Evolutionary conservation across 2,888 invertebrate species (phyloP), one percentile per base, ranked within the genome.

Genomic region (Cistogaster globosa): DNA sequence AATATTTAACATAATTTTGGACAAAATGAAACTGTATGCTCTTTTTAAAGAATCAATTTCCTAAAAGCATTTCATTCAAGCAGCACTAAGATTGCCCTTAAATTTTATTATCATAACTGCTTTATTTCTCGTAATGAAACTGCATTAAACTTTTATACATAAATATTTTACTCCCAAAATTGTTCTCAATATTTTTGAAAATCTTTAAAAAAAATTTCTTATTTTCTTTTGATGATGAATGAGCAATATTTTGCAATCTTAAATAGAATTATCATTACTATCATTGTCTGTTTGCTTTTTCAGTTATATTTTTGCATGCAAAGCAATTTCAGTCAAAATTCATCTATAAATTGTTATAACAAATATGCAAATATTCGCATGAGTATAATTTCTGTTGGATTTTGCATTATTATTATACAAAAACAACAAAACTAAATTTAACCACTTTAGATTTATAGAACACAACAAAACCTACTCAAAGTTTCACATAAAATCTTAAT

Each of bases 361-460:
- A 60, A 53, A 16, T 9, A 57, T 57, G 16, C n/a, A 16, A 22
- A 58, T 32, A 32, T 58, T 58, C 32, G 9, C 32, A 7, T 32
- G 14, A 58, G 2, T 58, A 32, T 16, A 58, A 58, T 58, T 58
- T 38, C 22, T n/a, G 16, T 53, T 63, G 45, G 45, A 74, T 53
- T 74, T n/a, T 68, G 68, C 74, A 14, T 81, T 53, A 75, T 68
- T 2, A 2, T 62, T 74, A 20, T 16, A 36, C 36, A 36, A 36
- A 14, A 74, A 45, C 16, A 74, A 42, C 4, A 5, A 51, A 16
- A 53, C 12, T 20, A 42, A 22, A 26, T 60, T 68, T n/a, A 58
- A 69, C 2, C 32, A 53, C 60, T 78, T 7, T 16, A 67, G 42
- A 67, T 74, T 67, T 80, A 68, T 80, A 36, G 80, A 74, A 74